A percentile compares a stretch with the other conserved stretches of the same genome.
Evolutionary conservation across 2,888 invertebrate species (phyloP).

Genomic region (Drosophila mettleri): DNA sequence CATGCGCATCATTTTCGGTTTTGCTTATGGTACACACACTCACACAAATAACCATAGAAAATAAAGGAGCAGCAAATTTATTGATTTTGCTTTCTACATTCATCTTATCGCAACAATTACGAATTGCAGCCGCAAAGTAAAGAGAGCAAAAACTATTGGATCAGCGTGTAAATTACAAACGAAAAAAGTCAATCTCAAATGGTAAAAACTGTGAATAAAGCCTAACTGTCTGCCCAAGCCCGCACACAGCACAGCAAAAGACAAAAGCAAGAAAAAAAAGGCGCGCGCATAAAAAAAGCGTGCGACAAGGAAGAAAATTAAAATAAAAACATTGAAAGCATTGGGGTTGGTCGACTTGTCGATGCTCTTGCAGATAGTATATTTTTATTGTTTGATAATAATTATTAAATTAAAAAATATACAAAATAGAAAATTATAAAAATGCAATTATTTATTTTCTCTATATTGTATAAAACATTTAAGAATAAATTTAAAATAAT

Average conservation of each 20-base stretch:
- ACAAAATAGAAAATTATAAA: too few species aligned
- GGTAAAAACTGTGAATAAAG: slow-evolving; percentile 61
- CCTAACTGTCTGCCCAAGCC: slow-evolving; percentile 38
- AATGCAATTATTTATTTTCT: too few species aligned
- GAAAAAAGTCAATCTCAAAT: slow-evolving; percentile 75
- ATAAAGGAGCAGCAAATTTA: slow-evolving; percentile 37
- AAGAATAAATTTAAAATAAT: too few species aligned
- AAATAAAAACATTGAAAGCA: background rate
- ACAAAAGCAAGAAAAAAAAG: slow-evolving; percentile 13
- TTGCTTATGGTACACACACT: slow-evolving; percentile 16
- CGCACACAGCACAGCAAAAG: slow-evolving; percentile 9
- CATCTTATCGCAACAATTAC: slow-evolving; percentile 35
- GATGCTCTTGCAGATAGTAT: slow-evolving; percentile 29
- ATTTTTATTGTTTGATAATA: too few species aligned
- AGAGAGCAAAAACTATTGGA: slow-evolving; percentile 31
- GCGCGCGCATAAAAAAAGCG: slow-evolving; percentile 41
- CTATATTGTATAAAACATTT: too few species aligned
- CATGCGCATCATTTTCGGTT: slow-evolving; percentile 29
- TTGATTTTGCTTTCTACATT: slow-evolving; percentile 51
- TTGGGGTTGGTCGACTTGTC: slow-evolving; percentile 12
- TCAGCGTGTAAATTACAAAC: slow-evolving; percentile 46
- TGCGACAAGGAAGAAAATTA: slow-evolving; percentile 26
- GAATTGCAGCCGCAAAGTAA: slow-evolving; percentile 41
- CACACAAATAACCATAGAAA: background rate
- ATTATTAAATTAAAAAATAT: too few species aligned